Evolutionary conservation across 1,140 invertebrate species (phyloP).

Genomic region (silkworm (Bombyx mori)): DNA sequence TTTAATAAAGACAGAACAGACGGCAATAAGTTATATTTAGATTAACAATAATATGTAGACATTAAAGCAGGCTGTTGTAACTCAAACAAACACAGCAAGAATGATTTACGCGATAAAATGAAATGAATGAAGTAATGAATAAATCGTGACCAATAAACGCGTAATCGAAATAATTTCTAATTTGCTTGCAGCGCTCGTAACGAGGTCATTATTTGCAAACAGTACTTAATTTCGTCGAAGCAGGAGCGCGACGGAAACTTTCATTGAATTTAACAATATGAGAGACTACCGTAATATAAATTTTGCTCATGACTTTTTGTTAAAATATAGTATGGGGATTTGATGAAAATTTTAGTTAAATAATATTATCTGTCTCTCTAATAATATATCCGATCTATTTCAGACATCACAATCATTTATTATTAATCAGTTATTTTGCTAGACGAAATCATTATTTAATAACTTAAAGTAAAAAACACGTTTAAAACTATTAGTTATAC

Average conservation of each 20-base stretch:
- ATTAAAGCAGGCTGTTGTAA: too few species aligned
- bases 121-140: slow-evolving; percentile 3
- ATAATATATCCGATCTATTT: not conserved
- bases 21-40: too few species aligned
- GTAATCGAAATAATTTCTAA: slow-evolving; percentile 22
- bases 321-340: not conserved
- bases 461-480: too few species aligned
- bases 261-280: slow-evolving; percentile 27
- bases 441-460: not conserved
- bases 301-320: slow-evolving; percentile 4
- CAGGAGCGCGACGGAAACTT: slow-evolving; percentile 30
- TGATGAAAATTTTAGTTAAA: not conserved
- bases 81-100: too few species aligned
- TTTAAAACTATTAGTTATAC: too few species aligned
- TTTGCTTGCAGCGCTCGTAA: slow-evolving; percentile 27
- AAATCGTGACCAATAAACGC: slow-evolving; percentile 17
- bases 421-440: not conserved
- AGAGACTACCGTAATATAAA: slow-evolving; percentile 13
- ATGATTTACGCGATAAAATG: too few species aligned
- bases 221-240: slow-evolving; percentile 20
- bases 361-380: not conserved
- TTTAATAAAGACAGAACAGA: too few species aligned
- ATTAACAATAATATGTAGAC: too few species aligned
- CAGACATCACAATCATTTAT: not conserved
- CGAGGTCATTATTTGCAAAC: slow-evolving; percentile 33